A percentile compares a stretch with the other conserved stretches of the same genome.
Conservation (phyloP, 2,888 invertebrate species). For the Physocephala rufipes region DNA sequence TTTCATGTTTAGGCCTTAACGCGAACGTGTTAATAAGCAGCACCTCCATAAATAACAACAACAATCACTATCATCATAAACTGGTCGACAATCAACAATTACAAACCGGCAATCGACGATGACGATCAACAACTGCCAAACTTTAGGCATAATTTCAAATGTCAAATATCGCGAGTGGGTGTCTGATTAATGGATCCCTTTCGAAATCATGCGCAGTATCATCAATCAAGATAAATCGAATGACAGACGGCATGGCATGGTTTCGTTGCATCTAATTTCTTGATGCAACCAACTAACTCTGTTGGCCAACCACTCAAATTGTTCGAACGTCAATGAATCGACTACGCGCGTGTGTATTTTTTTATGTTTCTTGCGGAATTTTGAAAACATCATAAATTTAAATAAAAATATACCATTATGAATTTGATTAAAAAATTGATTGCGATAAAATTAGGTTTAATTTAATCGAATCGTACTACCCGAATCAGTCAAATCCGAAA, state of each 20-base stretch:
- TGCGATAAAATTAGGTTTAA: too few species aligned
- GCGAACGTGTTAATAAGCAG: slow-evolving; percentile 27
- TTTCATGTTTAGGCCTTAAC: neutral
- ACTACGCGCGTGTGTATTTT: neutral
- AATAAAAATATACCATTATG: neutral
- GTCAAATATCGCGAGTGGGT: slow-evolving; percentile 41
- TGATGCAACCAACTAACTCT: neutral
- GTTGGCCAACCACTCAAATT: slow-evolving; percentile 10
- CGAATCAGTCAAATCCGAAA: too few species aligned
- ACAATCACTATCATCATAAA: neutral
- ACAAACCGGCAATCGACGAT: neutral
- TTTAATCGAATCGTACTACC: too few species aligned
- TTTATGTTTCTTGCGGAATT: neutral
- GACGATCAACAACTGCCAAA: neutral
- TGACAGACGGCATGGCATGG: neutral
- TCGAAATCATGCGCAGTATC: slow-evolving; percentile 24
- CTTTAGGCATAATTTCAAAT: slow-evolving; percentile 33
- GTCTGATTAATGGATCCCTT: slow-evolving; percentile 40
- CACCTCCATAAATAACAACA: slow-evolving; percentile 1
- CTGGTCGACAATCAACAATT: neutral
- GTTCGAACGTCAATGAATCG: neutral
- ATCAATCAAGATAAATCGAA: slow-evolving; percentile 18
- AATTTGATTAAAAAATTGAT: neutral
- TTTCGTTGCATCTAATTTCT: slow-evolving; percentile 10
- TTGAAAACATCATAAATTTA: too few species aligned